Base-by-base conservation (phyloP, 2,797 vertebrate genomes). In the Ara ararauna region DNA sequence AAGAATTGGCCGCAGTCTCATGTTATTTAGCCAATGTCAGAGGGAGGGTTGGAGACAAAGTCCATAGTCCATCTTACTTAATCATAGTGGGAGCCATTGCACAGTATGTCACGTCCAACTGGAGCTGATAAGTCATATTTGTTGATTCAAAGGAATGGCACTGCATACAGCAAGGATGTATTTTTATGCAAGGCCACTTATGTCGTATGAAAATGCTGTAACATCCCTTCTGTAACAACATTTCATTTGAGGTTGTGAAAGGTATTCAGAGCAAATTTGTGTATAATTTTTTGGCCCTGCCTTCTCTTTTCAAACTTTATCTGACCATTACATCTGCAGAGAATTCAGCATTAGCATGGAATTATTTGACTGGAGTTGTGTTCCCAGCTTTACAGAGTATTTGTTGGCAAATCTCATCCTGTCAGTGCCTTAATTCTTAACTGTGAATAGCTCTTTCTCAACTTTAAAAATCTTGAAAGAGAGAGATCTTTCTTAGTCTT, bases 401-500 rank as follows among this genome's bases (percentile, higher is more conserved):
- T 92, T 96, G 61, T 87, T 95, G 91, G 85, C 92, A 89, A 87
- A 93, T 87, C 81, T 78, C 56, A 5, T 64, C 70, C 67, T 2
- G 2, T 94, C 78, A 89, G 26, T 67, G 72, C 92, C 90, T 93
- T 50, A 85, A 93, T 94, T 94, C 94, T 95, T 89, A 85, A 85
- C 83, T 29, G 45, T 93, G 87, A 94, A 94, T 95, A 94, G 91
- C 29, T 80, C 48, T 94, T 94, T 95, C 84, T 95, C 68, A 92
- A 30, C 66, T 66, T 87, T 82, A 88, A 81, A 80, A 74, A 48
- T 87, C 53, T 73, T 86, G 20, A 42, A 95, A 86, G 61, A 88
- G 81, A 85, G 47, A 16, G 51, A 72, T 86, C 62, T 82, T 95
- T 94, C 67, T 71, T 64, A 67, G n/a, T 71, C 54, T 89, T 96